These are phyloP conservation scores for Bombus confusus DNA, from an alignment of 1,140 invertebrate genomes.

Conservation along the genomic window DNA sequence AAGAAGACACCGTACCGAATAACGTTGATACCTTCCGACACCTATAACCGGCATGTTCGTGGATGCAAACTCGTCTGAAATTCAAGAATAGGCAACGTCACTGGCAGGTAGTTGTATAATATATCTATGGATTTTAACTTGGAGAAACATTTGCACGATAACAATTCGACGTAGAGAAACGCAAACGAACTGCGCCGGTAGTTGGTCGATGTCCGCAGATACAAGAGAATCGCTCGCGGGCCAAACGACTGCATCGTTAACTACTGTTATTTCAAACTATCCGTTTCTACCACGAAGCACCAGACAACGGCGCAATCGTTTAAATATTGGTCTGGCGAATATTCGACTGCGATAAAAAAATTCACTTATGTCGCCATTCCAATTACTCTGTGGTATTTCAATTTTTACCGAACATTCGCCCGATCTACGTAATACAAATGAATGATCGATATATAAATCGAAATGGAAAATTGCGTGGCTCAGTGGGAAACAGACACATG, in stretches of 20 bases:
- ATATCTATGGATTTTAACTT: slow-evolving; percentile 58
- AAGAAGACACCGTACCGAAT: background rate
- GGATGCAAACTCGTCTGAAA: slow-evolving; percentile 28
- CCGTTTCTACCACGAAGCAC: background rate
- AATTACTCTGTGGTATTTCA: background rate
- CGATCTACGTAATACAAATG: background rate
- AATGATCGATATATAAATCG: background rate
- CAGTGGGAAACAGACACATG: too few relatives aligned
- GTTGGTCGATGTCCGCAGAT: background rate
- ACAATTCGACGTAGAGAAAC: slow-evolving; percentile 20
- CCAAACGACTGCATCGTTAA: slow-evolving; percentile 1
- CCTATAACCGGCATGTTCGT: slow-evolving; percentile 27
- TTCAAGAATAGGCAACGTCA: slow-evolving; percentile 46
- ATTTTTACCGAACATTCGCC: background rate
- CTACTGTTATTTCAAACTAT: background rate
- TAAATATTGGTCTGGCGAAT: background rate
- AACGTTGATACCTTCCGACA: background rate
- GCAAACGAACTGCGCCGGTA: background rate
- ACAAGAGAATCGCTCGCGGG: background rate
- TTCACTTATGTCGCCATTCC: background rate
- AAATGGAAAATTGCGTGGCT: background rate
- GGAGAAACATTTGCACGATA: slow-evolving; percentile 22
- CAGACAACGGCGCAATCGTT: background rate
- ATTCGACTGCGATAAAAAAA: background rate
- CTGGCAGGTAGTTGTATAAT: slow-evolving; percentile 18